phyloP scores from a whole-genome alignment of 53 echinoderm and acorn worm genomes.

The Astropecten irregularis region DNA sequence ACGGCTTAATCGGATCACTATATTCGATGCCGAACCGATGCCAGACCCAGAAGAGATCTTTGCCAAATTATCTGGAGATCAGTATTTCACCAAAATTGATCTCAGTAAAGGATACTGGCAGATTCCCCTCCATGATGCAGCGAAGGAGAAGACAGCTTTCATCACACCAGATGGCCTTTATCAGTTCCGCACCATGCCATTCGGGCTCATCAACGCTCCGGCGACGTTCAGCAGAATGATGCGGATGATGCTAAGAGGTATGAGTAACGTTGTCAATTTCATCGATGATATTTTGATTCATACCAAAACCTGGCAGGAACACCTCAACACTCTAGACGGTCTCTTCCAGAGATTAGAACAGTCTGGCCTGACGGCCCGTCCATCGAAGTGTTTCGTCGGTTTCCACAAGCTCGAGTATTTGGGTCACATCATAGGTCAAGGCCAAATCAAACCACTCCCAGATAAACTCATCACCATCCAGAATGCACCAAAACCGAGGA shows the following conservation, averaged over 20 bases:
- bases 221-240: conserved; percentile 33
- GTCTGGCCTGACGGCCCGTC: conserved; percentile 10
- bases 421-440: conserved; percentile 29
- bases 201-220: conserved; percentile 34
- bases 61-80: conserved; percentile 9
- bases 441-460: not conserved
- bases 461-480: not conserved
- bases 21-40: conserved; percentile 46
- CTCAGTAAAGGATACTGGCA: conserved; percentile 74
- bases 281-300: conserved; percentile 61
- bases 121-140: conserved; percentile 53
- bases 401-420: conserved; percentile 22
- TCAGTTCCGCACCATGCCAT: conserved; percentile 39
- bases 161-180: conserved; percentile 61
- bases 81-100: conserved; percentile 53
- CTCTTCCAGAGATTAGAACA: not conserved
- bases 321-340: not conserved
- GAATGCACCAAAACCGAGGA: not conserved
- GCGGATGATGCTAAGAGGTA: conserved; percentile 14
- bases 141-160: conserved; percentile 65
- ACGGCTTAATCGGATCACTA: conserved; percentile 29
- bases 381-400: conserved; percentile 33
- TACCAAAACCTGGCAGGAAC: conserved; percentile 22
- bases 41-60: conserved; percentile 62
- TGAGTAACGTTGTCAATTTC: conserved; percentile 34